phyloP scores from a whole-genome alignment of 2,888 invertebrate species.

The Malachius bipustulatus region DNA sequence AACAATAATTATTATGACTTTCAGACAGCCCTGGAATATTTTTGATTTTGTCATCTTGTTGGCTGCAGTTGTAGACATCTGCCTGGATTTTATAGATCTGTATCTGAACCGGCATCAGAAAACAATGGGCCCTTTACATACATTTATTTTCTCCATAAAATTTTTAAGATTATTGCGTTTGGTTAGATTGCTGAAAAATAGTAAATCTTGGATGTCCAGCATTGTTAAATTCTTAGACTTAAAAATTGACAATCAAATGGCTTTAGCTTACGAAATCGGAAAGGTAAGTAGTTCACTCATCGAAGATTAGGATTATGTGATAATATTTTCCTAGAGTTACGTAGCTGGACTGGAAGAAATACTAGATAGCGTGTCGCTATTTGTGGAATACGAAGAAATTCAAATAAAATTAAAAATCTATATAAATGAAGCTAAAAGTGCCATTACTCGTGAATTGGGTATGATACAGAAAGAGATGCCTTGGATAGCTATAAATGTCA shows the following conservation, averaged over 20 bases:
- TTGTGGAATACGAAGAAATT: too few species aligned
- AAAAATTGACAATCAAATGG: neutral
- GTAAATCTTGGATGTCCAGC: neutral
- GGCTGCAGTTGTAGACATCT: neutral
- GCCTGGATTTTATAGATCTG: neutral
- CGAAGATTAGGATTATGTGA: too few species aligned
- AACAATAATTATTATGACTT: too few species aligned
- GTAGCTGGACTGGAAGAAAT: too few species aligned
- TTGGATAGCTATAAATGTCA: neutral
- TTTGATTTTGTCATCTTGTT: neutral
- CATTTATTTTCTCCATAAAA: neutral
- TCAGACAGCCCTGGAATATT: too few species aligned
- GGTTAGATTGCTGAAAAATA: neutral
- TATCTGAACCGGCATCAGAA: neutral
- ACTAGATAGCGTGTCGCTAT: too few species aligned
- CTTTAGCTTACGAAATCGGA: neutral
- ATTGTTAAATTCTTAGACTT: neutral
- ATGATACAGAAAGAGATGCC: neutral
- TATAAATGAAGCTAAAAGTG: too few species aligned
- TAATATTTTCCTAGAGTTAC: too few species aligned
- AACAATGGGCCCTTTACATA: neutral
- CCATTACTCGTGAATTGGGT: too few species aligned
- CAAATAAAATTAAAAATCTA: too few species aligned
- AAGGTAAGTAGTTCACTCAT: too few species aligned
- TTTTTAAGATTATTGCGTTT: neutral